Base-by-base conservation (phyloP, 2,113 vertebrate genomes). In the Strigops habroptila region DNA sequence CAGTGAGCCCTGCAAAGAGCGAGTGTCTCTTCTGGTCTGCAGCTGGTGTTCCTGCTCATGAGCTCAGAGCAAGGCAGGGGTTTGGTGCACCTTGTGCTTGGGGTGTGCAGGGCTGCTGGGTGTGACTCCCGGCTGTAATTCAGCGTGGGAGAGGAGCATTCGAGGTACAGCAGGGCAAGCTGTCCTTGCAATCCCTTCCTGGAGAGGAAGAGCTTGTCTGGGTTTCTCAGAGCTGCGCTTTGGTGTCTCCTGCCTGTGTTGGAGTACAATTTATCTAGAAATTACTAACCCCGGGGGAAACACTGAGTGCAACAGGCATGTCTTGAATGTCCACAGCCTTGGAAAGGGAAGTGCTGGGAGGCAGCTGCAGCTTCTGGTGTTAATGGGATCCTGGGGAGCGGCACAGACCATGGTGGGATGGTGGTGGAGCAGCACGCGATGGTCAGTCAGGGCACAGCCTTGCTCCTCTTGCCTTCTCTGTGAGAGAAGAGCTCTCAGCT, bases 41-140 rank as follows among this genome's bases (percentile, higher is more conserved):
- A 78, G 73, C 37, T 0, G 0, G 6, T 3, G 60, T 73, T 90
- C n/a, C 60, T 1, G 1, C 15, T 87, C 7, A 3, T 0, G 2
- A 67, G 43, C 57, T 84, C 39, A 33, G 44, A 51, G 23, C 22
- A n/a, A 39, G 51, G 57, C 86, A 59, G 30, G 10, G 27, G 28
- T 81, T 79, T 0, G 0, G 10, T 64, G 39, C 25, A 46, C 35
- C 24, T 62, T 51, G 23, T 18, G 12, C 44, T 51, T 9, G 5
- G 4, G 21, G 30, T 52, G 9, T 4, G 5, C 7, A 6, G 35
- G 30, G 23, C 24, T 91, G 55, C 46, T 64, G 52, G 10, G 3
- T 37, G 25, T 9, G 19, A 33, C 35, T 89, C 46, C 37, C 3
- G 1, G 16, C 64, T 62, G 6, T 4, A 0, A 6, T 27, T 59